These are phyloP conservation scores for Ernsta delagoae DNA, from an alignment of 2,888 invertebrate genomes.

Conservation along the genomic window DNA sequence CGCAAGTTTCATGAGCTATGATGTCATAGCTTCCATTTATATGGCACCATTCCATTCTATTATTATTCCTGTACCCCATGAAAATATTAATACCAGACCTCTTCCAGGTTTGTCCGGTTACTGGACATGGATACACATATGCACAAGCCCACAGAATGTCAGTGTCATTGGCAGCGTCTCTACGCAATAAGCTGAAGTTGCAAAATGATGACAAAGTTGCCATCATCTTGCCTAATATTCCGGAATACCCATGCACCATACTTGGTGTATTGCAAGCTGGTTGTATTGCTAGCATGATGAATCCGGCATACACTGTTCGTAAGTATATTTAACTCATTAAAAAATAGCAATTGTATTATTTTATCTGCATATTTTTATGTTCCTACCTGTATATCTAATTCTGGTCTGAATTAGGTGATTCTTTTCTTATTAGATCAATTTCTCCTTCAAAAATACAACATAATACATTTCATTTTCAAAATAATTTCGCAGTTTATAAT, in stretches of 20 bases:
- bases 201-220: slow-evolving; percentile 87
- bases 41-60: no score
- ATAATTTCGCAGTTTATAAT: no score
- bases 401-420: no score
- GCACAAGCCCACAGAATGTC: slow-evolving; percentile 86
- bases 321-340: slow-evolving; percentile 43
- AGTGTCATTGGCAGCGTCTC: slow-evolving; percentile 86
- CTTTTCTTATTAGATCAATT: no score
- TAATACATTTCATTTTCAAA: no score
- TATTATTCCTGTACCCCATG: no score
- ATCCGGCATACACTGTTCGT: slow-evolving; percentile 84
- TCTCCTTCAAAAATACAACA: no score
- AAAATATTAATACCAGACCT: background rate
- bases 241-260: slow-evolving; percentile 88
- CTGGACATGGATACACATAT: slow-evolving; percentile 89
- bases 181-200: slow-evolving; percentile 87
- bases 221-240: slow-evolving; percentile 89
- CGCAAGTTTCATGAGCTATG: no score
- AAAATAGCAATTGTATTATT: no score
- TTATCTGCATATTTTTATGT: no score
- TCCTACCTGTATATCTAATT: no score
- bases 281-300: slow-evolving; percentile 88
- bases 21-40: no score
- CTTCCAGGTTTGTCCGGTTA: slow-evolving; percentile 88
- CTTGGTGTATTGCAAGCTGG: slow-evolving; percentile 89